Conservation (phyloP, 2,888 invertebrate genomes). For the Acronicta alni region DNA sequence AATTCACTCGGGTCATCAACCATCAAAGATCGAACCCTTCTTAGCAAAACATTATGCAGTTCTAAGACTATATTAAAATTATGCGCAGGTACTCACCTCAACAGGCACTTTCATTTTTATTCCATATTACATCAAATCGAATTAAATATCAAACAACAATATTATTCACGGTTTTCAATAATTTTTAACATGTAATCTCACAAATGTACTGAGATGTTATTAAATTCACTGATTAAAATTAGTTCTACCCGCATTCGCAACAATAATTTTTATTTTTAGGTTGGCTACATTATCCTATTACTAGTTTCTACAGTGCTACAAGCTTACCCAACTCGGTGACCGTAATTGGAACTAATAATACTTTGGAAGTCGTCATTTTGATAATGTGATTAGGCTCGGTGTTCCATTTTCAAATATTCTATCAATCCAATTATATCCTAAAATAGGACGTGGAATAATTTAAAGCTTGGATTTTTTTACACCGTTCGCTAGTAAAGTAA, state of each 20-base stretch:
- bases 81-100: constrained; percentile 46
- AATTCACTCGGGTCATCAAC: no score
- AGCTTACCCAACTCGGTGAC: no score
- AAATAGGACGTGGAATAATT: no score
- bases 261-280: not conserved
- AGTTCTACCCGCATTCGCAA: constrained; percentile 1
- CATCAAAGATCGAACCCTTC: no score
- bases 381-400: no score
- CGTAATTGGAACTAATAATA: no score
- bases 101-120: constrained; percentile 45
- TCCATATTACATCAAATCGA: constrained; percentile 22
- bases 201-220: not conserved
- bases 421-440: no score
- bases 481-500: no score
- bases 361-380: no score
- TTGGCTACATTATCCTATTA: not conserved
- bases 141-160: not conserved
- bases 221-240: not conserved
- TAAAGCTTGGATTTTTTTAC: no score
- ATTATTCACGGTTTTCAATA: constrained; percentile 2
- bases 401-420: no score
- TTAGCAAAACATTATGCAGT: not conserved
- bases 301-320: no score
- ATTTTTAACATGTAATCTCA: not conserved
- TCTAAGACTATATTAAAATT: not conserved